These are phyloP conservation scores for Geotrypetes seraphini DNA, from an alignment of 2,797 vertebrate genomes.

Conservation along the genomic window DNA sequence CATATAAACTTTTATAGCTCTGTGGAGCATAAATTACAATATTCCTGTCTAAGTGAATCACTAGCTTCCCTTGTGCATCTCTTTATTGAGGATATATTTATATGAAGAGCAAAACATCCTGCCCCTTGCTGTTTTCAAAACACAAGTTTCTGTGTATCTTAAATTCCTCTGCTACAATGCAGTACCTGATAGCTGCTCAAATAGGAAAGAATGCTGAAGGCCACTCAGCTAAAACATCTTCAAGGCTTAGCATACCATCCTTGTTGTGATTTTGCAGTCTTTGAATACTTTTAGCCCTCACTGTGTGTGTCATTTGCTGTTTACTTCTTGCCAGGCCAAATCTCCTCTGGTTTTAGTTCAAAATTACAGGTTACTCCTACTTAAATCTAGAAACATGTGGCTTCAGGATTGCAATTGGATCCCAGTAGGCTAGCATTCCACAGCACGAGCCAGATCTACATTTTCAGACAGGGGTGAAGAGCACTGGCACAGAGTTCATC, in stretches of 20 bases:
- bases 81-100: too few species aligned
- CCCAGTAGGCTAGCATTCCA: neutral
- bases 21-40: too few species aligned
- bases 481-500: too few species aligned
- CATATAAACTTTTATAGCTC: too few species aligned
- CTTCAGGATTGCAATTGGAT: constrained; percentile 2
- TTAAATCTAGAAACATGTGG: constrained; percentile 7
- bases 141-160: too few species aligned
- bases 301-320: constrained; percentile 2
- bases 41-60: too few species aligned
- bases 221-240: constrained; percentile 3
- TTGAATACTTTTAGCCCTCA: constrained; percentile 6
- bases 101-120: too few species aligned
- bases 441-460: neutral
- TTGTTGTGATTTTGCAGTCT: constrained; percentile 8
- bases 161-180: too few species aligned
- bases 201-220: constrained; percentile 6
- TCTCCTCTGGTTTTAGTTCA: constrained; percentile 1
- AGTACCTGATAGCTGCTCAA: constrained; percentile 12
- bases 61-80: too few species aligned
- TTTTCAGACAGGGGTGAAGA: neutral
- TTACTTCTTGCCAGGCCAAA: constrained; percentile 1
- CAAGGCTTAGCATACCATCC: constrained; percentile 4
- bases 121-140: too few species aligned
- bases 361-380: constrained; percentile 11